Base-by-base conservation (phyloP, 64 coral and sea anemone species). In the Cladopsammia gracilis region DNA sequence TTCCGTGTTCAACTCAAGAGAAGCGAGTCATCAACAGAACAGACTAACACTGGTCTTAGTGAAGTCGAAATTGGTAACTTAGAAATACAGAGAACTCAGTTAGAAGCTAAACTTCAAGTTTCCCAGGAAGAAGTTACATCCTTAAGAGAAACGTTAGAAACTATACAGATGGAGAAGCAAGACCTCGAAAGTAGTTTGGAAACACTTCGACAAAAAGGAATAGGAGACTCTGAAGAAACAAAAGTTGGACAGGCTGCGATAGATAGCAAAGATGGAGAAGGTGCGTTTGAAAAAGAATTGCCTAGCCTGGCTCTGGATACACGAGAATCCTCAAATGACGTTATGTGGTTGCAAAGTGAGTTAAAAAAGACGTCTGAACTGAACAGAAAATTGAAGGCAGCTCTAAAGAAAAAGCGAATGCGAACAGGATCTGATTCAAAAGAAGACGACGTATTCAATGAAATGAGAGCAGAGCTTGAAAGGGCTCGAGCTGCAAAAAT, bases 1-100 rank as follows among this genome's bases (percentile, higher is more conserved):
- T 98, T 98, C 73, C 79, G 81, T 66, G 59, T 98, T 42, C 87
- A 98, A 34, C 88, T 98, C 12, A 89, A 43, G 48, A 67, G 45
- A 15, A 84, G 16, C 20, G 71, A n/a, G 70, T 67, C 24, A 19
- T 88, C 34, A 25, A 54, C 58, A 26, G 51, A 76, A 46, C 57
- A 69, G 78, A n/a, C 3, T 60, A 12, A 4, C 56, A 56, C 4
- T 54, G 53, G 12, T 22, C 23, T 22, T 22, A 18, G n/a, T 4
- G 77, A 68, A 3, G 45, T 22, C 45, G 43, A 43, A 5, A 45
- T 47, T 68, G n/a, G 16, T 49, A 64, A 19, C 18, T 11, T 26
- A 67, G 61, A 49, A 22, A 9, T 12, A 10, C 44, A 64, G 3
- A 84, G 44, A 67, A 22, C 44, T 50, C 2, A 68, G 3, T 6